Evolutionary conservation across 1,140 invertebrate species (phyloP).

Genomic region (Heliconius congener): DNA sequence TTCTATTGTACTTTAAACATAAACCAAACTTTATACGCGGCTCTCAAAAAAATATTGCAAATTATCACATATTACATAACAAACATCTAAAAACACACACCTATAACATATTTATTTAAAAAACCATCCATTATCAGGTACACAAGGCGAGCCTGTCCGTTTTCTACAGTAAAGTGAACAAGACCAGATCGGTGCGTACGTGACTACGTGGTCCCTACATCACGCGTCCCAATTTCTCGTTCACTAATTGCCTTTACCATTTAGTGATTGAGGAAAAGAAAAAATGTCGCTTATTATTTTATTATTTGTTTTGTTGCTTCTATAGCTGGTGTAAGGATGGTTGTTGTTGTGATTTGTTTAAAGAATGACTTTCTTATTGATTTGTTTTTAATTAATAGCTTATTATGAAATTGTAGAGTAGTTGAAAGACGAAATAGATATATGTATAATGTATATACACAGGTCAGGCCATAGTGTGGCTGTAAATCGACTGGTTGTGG

Average conservation of each 20-base stretch:
- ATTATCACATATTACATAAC: background rate
- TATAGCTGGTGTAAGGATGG: background rate
- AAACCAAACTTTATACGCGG: too few species aligned
- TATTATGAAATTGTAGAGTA: background rate
- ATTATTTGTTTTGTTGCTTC: background rate
- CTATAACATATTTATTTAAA: background rate
- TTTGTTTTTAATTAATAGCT: background rate
- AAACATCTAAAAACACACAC: background rate
- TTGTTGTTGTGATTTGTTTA: background rate
- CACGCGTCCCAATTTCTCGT: constrained; percentile 1
- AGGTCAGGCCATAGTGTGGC: too few species aligned
- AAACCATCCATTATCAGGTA: background rate
- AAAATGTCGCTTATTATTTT: background rate
- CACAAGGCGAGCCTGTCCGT: constrained; percentile 1
- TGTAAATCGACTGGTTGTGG: too few species aligned
- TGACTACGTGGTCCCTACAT: background rate
- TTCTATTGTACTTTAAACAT: too few species aligned
- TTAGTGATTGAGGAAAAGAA: constrained; percentile 4
- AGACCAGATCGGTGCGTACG: background rate
- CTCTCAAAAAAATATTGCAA: too few species aligned
- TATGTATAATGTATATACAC: too few species aligned
- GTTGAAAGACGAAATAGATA: too few species aligned
- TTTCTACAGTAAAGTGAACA: background rate
- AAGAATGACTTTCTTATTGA: background rate
- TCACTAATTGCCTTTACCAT: background rate